phyloP scores from a whole-genome alignment of 2,113 vertebrate genomes.

The Pelecanus crispus region DNA sequence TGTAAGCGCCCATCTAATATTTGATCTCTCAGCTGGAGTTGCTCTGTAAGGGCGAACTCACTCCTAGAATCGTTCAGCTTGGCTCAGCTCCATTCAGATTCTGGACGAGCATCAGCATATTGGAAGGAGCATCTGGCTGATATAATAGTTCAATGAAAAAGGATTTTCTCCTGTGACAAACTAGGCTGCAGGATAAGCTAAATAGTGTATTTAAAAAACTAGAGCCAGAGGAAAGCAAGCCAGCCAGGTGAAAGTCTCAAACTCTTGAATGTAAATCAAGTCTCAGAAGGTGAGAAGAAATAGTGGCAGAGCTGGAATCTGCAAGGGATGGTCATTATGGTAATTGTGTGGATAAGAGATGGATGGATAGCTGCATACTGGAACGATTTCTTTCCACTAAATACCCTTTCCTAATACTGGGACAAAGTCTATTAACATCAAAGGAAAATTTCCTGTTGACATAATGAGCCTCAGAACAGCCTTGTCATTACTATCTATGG shows the following conservation, averaged over 20 bases:
- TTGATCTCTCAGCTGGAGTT: neutral
- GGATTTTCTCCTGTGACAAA: neutral
- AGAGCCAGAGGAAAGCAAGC: neutral
- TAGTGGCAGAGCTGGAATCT: neutral
- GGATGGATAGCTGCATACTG: neutral
- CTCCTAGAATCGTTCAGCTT: neutral
- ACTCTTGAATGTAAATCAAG: neutral
- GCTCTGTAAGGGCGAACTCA: neutral
- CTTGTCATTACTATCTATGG: neutral
- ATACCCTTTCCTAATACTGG: neutral
- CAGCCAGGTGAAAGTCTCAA: neutral
- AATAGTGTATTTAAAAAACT: neutral
- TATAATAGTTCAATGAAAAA: slow-evolving; percentile 7
- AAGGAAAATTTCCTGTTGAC: neutral
- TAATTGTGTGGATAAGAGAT: neutral
- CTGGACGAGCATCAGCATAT: neutral
- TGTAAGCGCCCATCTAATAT: neutral
- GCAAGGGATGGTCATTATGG: neutral
- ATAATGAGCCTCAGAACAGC: neutral
- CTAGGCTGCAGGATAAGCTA: neutral
- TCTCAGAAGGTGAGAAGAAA: neutral
- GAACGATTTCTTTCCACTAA: neutral
- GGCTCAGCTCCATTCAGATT: neutral
- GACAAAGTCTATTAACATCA: neutral
- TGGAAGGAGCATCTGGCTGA: neutral